phyloP scores from a whole-genome alignment of 1,140 invertebrate species.

The Hirudo medicinalis region DNA sequence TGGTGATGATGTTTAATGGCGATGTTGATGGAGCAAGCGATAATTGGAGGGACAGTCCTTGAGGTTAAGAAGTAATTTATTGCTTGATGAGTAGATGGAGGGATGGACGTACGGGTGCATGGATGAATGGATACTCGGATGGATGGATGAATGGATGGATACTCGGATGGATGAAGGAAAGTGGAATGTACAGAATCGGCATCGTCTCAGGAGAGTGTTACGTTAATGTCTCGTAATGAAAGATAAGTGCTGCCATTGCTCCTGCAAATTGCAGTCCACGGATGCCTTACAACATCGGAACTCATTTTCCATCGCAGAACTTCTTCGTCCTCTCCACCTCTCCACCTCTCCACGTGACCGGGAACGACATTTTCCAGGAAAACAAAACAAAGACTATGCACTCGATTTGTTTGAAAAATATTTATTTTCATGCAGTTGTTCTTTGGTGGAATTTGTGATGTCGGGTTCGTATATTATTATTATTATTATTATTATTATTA shows the following conservation, averaged over 20 bases:
- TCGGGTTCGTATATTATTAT: too few relatives aligned
- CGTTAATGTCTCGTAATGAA: neutral
- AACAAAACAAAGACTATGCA: neutral
- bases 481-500: too few relatives aligned
- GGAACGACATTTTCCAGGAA: neutral
- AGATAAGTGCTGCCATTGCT: neutral
- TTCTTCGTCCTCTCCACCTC: too few relatives aligned
- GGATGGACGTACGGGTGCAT: neutral
- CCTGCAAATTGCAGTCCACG: too few relatives aligned
- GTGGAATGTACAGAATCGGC: neutral
- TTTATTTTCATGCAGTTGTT: too few relatives aligned
- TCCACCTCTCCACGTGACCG: too few relatives aligned
- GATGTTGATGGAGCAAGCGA: slow-evolving; percentile 7
- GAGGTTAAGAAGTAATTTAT: neutral
- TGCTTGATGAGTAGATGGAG: neutral
- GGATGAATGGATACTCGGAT: neutral
- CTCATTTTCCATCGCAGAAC: too few relatives aligned
- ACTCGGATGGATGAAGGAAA: neutral
- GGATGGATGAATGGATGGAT: slow-evolving; percentile 6
- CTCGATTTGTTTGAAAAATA: too few relatives aligned
- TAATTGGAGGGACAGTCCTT: neutral
- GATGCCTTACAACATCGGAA: too few relatives aligned
- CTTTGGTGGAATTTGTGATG: too few relatives aligned
- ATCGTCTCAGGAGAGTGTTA: neutral
- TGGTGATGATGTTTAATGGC: neutral